Base-by-base conservation (phyloP, 2,888 invertebrate species). In the Drosophila gaucha region DNA sequence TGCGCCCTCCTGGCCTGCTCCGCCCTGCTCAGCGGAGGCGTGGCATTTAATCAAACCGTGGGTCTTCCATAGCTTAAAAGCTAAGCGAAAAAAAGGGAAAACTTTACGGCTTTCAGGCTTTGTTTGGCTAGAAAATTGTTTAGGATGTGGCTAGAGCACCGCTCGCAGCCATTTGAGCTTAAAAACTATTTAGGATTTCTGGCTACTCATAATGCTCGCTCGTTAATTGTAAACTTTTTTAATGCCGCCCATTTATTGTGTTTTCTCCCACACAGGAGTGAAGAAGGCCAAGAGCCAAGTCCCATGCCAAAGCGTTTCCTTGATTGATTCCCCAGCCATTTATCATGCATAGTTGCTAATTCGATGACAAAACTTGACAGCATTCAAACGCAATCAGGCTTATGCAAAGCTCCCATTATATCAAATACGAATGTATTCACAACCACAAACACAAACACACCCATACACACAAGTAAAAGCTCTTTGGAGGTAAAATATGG, bases 401-500 rank as follows among this genome's bases (percentile, higher is more conserved):
- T 63, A 69, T 64, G 58, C 51, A 59, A 75, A 50, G 75, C 58
- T 49, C 51, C 56, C 44, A 58, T 51, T 74, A 56, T 52, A 47
- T 16, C n/a, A 22, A 35, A 33, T 18, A 33, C 22, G 55, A 24
- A 50, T 39, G n/a, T 28, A 16, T 28, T 33, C 41, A 55, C 9
- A 30, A 8, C 38, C 36, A 31, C 16, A 9, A 18, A 36, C 4
- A 50, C 30, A 26, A 4, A 10, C 14, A 44, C 22, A 16, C 35
- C 33, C 39, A 36, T n/a, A 46, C 16, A 18, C 31, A 38, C 38
- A 39, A 49, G 56, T 41, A 16, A 57, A 57, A 51, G 43, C 49
- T 65, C 60, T 70, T 75, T 60, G 54, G 57, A 55, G 66, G 71
- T 74, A 60, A 75, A 74, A 66, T 68, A 77, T 72, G 68, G 58